Evolutionary conservation across 2,113 vertebrate genomes (phyloP), one percentile per base, ranked within the genome.

Genomic region (Hypocryptadius cinnamomeus): DNA sequence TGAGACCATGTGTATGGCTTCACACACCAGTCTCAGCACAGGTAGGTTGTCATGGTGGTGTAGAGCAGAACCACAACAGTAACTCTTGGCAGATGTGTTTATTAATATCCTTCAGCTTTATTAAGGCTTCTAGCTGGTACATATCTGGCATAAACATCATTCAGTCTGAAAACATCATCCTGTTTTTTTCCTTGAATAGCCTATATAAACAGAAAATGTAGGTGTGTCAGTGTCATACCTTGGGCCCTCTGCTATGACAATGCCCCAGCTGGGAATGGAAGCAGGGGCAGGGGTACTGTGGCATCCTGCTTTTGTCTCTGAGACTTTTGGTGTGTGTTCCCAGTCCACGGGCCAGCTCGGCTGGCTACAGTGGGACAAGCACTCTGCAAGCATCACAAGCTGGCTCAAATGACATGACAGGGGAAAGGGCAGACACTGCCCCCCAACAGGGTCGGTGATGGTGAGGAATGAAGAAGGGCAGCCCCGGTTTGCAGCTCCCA

Each of bases 271-370:
- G 59, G 30, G 45, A 27, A 30, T 79, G 22, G 42, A 59, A 82
- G 33, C 51, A 69, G 28, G 27, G 5, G 3, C 33, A 66, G 37
- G 39, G 21, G 15, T 48, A 57, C 20, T 47, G 25, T 42, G 57
- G 17, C n/a, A 40, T 56, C 37, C 20, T 79, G 40, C 33, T 64
- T 92, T 90, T 72, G 40, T 37, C 30, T 79, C 78, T 61, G 83
- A 77, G 39, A 8, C 33, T 66, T 35, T 45, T 24, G 23, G 21
- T 20, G 2, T 42, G 37, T 56, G 13, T 48, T 95, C 35, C 51
- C 2, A 2, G 40, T 54, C 17, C 0, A 0, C 15, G 23, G 69
- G 31, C 23, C 3, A 0, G 16, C 31, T 65, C 0, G 0, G 42
- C 61, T 79, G 70, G 24, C 48, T 79, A 9, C 51, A 28, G 17